Evolutionary conservation across 2,888 invertebrate species (phyloP), one percentile per base, ranked within the genome.

Genomic region (Oscheius sp.): DNA sequence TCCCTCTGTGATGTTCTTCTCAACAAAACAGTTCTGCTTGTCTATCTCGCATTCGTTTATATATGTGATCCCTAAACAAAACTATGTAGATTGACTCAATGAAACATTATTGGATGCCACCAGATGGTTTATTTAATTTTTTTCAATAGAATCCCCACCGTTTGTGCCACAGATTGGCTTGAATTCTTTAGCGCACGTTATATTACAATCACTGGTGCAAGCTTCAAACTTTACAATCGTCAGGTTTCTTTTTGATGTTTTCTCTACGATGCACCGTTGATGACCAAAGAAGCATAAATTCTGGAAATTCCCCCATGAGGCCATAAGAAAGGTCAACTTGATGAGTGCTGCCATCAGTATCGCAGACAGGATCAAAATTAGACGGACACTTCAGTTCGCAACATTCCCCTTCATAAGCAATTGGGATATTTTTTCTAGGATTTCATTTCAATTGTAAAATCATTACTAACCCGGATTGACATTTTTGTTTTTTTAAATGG

Each of bases 211-310:
- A 44, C 73, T 70, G 17, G 59, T 67, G 47, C 82, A 82, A 22
- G 74, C 65, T 24, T 72, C 76, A 57, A 77, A 82, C 22, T 72
- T 70, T n/a, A 69, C 66, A 61, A 83, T 77, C 3, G 77, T 75
- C 41, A 83, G 36, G 56, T 80, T 79, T 17, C 67, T 59, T 2
- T 76, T 72, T 22, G 62, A 61, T 9, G 67, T 72, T 56, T 77
- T 56, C 50, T 78, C 80, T n/a, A 68, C 68, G n/a, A 82, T 65
- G 44, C 83, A 83, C 56, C 81, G 64, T 22, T 77, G 66, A n/a
- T 73, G 59, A 24, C 80, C 80, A 50, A 83, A 83, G 47, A 75
- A 74, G 66, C 83, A 83, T 33, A 83, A 64, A 65, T 84, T 83
- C 82, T 82, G 2, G 20, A 38, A 36, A 54, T 36, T 62, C 17